phyloP scores from a whole-genome alignment of 2,113 vertebrate species.

The Salvator merianae region DNA sequence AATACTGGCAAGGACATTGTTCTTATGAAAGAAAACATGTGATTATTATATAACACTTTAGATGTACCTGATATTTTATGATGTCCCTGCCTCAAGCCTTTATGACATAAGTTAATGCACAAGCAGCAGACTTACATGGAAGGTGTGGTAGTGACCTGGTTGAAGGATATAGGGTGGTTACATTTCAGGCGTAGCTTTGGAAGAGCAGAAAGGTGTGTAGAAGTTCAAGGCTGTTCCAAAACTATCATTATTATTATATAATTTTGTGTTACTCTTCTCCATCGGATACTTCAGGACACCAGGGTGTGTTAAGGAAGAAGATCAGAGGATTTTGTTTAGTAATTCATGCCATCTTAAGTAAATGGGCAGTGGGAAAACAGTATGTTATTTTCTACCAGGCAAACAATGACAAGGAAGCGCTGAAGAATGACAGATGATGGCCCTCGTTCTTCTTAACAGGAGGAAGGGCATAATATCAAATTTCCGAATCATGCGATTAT shows the following conservation, averaged over 20 bases:
- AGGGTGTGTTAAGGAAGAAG: constrained; percentile 9
- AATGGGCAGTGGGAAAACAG: neutral
- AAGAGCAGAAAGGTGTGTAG: constrained; percentile 19
- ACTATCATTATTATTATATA: neutral
- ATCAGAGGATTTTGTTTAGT: neutral
- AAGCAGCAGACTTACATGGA: neutral
- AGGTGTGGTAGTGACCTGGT: neutral
- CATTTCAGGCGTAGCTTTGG: constrained; percentile 5
- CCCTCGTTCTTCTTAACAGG: neutral
- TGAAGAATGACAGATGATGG: neutral
- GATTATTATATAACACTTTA: constrained; percentile 1
- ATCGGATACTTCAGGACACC: neutral
- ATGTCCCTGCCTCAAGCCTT: neutral
- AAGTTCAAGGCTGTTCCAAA: neutral
- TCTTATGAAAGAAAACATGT: neutral
- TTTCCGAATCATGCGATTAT: neutral
- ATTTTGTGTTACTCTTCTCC: neutral
- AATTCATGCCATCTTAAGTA: neutral
- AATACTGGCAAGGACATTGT: neutral
- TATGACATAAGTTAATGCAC: constrained; percentile 2
- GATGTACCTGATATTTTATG: neutral
- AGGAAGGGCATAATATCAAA: neutral
- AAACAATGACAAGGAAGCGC: neutral
- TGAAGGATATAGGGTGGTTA: neutral
- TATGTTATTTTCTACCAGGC: neutral